Percentiles rank a stretch among this genome's conserved stretches.
phyloP scores from a whole-genome alignment of 2,113 vertebrate species.

The Eidolon helvum region DNA sequence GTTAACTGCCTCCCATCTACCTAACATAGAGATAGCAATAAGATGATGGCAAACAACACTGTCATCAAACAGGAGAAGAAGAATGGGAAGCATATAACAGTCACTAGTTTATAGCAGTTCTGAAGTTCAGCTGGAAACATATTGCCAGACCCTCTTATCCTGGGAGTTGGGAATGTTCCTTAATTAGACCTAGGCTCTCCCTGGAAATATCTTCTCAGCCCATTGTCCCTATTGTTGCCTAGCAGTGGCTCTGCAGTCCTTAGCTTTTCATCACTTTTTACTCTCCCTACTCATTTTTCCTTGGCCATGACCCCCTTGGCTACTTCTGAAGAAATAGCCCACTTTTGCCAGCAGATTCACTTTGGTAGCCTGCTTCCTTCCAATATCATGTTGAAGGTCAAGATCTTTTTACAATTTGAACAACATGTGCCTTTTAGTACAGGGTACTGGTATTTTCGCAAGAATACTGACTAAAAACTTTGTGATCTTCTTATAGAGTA shows the following conservation, averaged over 20 bases:
- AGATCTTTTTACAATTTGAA: background rate
- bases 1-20: background rate
- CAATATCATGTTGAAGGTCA: background rate
- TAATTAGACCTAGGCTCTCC: background rate
- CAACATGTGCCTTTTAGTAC: background rate
- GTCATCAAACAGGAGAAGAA: background rate
- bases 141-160: background rate
- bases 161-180: background rate
- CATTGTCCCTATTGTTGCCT: background rate
- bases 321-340: background rate
- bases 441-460: background rate
- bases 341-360: background rate
- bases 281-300: background rate
- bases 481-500: slow-evolving; percentile 7
- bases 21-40: background rate
- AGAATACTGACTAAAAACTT: background rate
- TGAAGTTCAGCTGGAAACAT: background rate
- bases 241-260: background rate
- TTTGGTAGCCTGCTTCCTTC: background rate
- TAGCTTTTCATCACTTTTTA: background rate
- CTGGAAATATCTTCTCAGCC: background rate
- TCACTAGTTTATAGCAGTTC: background rate
- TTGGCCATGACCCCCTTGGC: background rate
- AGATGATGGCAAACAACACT: background rate
- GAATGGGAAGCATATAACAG: too few relatives aligned